Base-by-base conservation (phyloP, 2,113 vertebrate species). In the Mustela nigripes region DNA sequence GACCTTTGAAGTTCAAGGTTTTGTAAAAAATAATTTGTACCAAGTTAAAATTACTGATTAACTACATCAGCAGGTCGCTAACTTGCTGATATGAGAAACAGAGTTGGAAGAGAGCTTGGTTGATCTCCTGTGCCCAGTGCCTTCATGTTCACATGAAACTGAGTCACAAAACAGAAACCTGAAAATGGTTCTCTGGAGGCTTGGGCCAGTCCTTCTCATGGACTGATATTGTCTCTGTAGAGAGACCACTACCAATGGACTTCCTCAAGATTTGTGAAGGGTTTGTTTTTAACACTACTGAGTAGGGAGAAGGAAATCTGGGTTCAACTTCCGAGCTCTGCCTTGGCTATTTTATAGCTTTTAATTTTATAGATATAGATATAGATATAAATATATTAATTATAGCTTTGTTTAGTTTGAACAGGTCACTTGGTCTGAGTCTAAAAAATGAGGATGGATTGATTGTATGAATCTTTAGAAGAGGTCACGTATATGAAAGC, bases 1-100 rank as follows among this genome's bases (percentile, higher is more conserved):
- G 73, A 88, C 58, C 85, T 96, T 39, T 2, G 12, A 83, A 87
- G 62, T 90, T 97, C 42, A 71, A 86, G 67, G 83, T 39, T 94
- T 18, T 63, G 2, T 33, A 73, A 78, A 93, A 91, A 67, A 24
- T 48, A 53, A 83, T 73, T 56, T 86, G 83, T 93, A 71, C 24
- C 3, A 28, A 73, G 74, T 12, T 65, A 60, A 73, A 39, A 79
- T 97, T 92, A 69, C 71, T 93, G 58, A 95, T 76, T 91, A 85
- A 93, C 56, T 53, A 0, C 5, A 67, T 82, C 31, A 33, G 67
- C 28, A 62, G 71, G 60, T 67, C 60, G 50, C 56, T 45, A 63
- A 73, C 26, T 11, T 80, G 82, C 31, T 74, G 50, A 71, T 28
- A 21, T 65, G 88, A 63, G 12, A 84, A 91, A 67, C 15, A 4